phyloP scores from a whole-genome alignment of 2,888 invertebrate species.

The Nomada goodeniana region DNA sequence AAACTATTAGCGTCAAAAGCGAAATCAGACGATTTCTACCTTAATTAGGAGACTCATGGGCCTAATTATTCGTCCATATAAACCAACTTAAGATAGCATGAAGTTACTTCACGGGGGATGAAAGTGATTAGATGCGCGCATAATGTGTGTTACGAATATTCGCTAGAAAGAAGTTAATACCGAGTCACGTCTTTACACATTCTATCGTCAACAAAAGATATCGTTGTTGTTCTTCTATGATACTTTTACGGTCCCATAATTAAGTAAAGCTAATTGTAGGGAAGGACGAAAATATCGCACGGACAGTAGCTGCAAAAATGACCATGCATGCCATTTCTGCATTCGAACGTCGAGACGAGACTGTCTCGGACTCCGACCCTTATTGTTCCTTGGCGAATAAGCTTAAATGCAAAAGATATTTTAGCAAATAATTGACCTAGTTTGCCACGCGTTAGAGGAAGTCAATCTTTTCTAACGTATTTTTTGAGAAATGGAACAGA shows the following conservation, averaged over 20 bases:
- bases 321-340: neutral
- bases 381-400: slow-evolving; percentile 4
- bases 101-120: neutral
- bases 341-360: slow-evolving; percentile 2
- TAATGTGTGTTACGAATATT: neutral
- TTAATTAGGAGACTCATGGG: neutral
- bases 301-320: neutral
- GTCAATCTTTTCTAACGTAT: neutral
- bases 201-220: slow-evolving; percentile 8
- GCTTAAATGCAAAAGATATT: neutral
- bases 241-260: slow-evolving; percentile 5
- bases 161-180: neutral
- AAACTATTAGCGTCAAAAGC: no score
- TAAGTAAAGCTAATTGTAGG: slow-evolving; percentile 39
- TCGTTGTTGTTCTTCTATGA: neutral
- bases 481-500: neutral
- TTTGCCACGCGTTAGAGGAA: neutral
- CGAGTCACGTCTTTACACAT: neutral
- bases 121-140: neutral
- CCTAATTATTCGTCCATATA: neutral
- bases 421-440: neutral
- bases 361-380: neutral
- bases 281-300: slow-evolving; percentile 11
- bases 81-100: neutral
- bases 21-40: neutral